Base-by-base conservation (phyloP, 2,888 invertebrate species). In the Polia nebulosa region DNA sequence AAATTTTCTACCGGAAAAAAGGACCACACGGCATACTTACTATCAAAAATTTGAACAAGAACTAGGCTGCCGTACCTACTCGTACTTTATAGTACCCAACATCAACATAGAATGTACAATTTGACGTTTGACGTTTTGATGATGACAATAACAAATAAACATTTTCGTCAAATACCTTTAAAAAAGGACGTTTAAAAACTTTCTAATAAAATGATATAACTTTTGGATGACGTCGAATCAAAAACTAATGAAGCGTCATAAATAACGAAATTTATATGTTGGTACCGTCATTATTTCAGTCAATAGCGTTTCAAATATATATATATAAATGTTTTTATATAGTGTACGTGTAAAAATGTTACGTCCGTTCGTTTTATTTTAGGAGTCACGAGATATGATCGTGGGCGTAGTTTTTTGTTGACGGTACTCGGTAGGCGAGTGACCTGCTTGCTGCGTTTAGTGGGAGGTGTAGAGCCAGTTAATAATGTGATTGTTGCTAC, bases 301-400 rank as follows among this genome's bases (percentile, higher is more conserved):
- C 80, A 73, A 83, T 78, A 73, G 66, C 66, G 63, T 60, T 25
- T 32, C 52, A 53, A 64, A 75, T 69, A 47, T 68, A 68, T 76
- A 69, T 44, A 57, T 69, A 64, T 61, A 77, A 64, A 55, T n/a
- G 63, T 78, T 72, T 76, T 66, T 77, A 49, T 72, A 73, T 66
- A 61, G 56, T 77, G 65, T 72, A 83, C 84, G 81, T 80, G 79
- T 83, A 81, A 78, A 84, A 82, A 75, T 85, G 69, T 83, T 81
- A 72, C 75, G 72, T 70, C 71, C 47, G 66, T 57, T 70, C 52
- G 75, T 80, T 86, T 87, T 83, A 86, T 87, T 88, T 87, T 87
- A 72, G 80, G 68, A 86, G 89, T 92, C 92, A 91, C 92, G 92
- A 89, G 86, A 85, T 85, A 87, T 87, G 87, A 80, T 91, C 93